Percentiles rank a stretch among this genome's conserved stretches.
Conservation (phyloP, 2,888 invertebrate species). For the Nipponacmea schrenckii region DNA sequence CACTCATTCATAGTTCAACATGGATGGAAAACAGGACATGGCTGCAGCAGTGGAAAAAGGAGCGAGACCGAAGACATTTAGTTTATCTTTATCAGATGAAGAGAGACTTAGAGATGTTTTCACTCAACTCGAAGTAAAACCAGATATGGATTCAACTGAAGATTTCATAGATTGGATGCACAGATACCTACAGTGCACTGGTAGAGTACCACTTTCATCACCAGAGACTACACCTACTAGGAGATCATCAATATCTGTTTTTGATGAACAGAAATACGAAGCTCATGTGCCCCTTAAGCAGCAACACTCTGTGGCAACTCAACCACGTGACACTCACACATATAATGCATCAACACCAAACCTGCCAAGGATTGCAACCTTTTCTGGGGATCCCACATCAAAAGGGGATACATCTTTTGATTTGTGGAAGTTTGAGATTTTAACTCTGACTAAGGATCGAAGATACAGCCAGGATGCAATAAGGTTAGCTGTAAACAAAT, state of each 20-base stretch:
- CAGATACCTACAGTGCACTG: neutral
- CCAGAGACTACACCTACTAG: neutral
- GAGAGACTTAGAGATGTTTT: neutral
- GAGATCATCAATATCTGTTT: too few species aligned
- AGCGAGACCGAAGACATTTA: too few species aligned
- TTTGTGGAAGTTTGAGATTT: neutral
- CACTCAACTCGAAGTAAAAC: neutral
- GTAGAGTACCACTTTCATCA: neutral
- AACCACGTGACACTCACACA: too few species aligned
- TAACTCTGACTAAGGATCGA: neutral
- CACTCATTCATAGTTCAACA: too few species aligned
- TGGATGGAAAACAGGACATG: too few species aligned
- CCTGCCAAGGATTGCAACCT: neutral
- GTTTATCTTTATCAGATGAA: neutral
- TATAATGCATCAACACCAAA: too few species aligned
- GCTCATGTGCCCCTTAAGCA: too few species aligned
- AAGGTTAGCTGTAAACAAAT: too few species aligned
- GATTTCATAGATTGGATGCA: neutral
- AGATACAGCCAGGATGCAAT: neutral
- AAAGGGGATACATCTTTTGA: neutral
- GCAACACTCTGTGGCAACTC: too few species aligned
- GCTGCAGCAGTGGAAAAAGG: too few species aligned
- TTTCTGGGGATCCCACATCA: neutral
- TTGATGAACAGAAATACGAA: too few species aligned
- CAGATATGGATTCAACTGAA: neutral